phyloP scores from a whole-genome alignment of 2,113 vertebrate genomes.

The Passer domesticus region DNA sequence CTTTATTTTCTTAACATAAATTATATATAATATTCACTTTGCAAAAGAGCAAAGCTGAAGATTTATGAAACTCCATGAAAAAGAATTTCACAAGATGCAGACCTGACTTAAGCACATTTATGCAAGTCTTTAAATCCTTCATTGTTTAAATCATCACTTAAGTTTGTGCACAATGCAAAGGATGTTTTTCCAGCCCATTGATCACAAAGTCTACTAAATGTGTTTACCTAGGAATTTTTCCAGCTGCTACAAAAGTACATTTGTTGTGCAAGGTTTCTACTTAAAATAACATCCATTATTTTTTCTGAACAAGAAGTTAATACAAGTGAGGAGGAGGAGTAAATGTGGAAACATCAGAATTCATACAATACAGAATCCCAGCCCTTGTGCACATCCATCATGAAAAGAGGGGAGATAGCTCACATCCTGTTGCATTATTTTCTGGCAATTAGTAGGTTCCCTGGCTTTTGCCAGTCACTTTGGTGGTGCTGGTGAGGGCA shows the following conservation, averaged over 20 bases:
- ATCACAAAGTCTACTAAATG: background rate
- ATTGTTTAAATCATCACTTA: background rate
- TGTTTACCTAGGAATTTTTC: background rate
- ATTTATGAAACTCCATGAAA: background rate
- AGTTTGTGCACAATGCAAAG: background rate
- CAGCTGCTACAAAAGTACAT: background rate
- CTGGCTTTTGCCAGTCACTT: background rate
- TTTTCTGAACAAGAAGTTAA: background rate
- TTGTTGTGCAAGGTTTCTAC: background rate
- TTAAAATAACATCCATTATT: rapidly evolving
- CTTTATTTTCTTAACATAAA: background rate
- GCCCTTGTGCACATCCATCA: background rate
- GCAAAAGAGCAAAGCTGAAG: background rate
- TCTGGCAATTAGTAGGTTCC: background rate
- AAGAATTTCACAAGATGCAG: background rate
- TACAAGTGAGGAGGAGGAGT: background rate
- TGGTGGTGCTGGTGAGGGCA: background rate
- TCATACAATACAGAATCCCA: background rate
- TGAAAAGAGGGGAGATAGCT: background rate
- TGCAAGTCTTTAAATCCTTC: background rate
- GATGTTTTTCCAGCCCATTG: background rate
- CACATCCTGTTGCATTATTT: background rate
- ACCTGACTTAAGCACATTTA: background rate
- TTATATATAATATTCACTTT: background rate
- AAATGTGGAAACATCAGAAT: background rate